Conservation (phyloP, 2,888 invertebrate species). For the Lymantria monacha region DNA sequence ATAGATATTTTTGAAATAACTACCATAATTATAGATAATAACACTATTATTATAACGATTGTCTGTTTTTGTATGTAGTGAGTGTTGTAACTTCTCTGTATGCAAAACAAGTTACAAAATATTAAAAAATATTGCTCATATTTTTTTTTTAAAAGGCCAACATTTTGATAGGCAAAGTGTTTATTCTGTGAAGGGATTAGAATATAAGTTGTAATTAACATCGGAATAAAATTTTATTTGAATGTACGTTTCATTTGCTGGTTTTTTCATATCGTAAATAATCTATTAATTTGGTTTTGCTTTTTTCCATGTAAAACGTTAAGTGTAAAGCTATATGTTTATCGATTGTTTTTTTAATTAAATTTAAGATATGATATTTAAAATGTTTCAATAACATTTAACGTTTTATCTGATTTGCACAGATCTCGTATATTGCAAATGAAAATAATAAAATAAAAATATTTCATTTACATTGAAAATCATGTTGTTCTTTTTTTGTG, state of each 20-base stretch:
- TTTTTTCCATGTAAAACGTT: constrained; percentile 23
- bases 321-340: constrained; percentile 19
- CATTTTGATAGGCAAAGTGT: background rate
- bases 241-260: background rate
- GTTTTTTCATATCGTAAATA: background rate
- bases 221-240: background rate
- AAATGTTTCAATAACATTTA: constrained; percentile 16
- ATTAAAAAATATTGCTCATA: background rate
- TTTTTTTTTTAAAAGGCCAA: background rate
- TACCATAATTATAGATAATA: too few species aligned
- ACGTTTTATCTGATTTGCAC: constrained; percentile 21
- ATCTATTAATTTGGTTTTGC: constrained; percentile 8
- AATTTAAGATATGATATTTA: background rate
- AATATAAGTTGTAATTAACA: constrained; percentile 9
- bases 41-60: too few species aligned
- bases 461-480: too few species aligned
- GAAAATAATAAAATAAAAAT: background rate
- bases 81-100: too few species aligned
- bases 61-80: too few species aligned
- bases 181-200: background rate
- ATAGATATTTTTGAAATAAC: too few species aligned
- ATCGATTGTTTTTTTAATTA: background rate
- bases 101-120: too few species aligned
- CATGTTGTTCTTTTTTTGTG: too few species aligned
- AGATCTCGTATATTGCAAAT: constrained; percentile 16